A percentile compares a stretch with the other conserved stretches of the same genome.
phyloP scores from a whole-genome alignment of 2,797 vertebrate species.

The Propithecus deckenii region DNA sequence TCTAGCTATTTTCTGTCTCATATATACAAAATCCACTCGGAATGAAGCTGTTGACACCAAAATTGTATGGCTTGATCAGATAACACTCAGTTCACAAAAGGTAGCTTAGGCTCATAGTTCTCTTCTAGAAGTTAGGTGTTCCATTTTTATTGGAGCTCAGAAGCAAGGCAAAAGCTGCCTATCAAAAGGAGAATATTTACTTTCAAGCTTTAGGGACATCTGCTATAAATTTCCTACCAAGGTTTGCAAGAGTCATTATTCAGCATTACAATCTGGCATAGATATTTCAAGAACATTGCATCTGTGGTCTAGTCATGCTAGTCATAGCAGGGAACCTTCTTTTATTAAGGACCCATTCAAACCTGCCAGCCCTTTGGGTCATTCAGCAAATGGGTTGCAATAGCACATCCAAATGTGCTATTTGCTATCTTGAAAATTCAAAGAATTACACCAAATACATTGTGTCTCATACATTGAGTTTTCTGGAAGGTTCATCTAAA shows the following conservation, averaged over 20 bases:
- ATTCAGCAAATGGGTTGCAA: background rate
- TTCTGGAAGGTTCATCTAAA: background rate
- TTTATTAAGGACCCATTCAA: conserved; percentile 12
- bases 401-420: background rate
- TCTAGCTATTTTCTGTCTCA: background rate
- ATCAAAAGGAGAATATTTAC: conserved; percentile 35
- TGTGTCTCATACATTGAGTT: background rate
- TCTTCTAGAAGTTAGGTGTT: background rate
- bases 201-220: conserved; percentile 61
- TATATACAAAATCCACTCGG: background rate
- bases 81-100: background rate
- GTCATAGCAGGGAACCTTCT: background rate
- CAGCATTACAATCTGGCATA: conserved; percentile 40
- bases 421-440: conserved; percentile 17
- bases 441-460: background rate
- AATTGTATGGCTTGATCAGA: background rate
- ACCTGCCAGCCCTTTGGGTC: background rate
- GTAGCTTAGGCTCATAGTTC: background rate
- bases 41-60: background rate
- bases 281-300: conserved; percentile 59
- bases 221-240: conserved; percentile 47
- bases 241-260: conserved; percentile 39
- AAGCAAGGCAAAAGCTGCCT: conserved; percentile 5
- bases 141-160: background rate
- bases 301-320: conserved; percentile 39